These are phyloP conservation scores for Eleutherodactylus coqui DNA, from an alignment of 2,797 vertebrate species.

Conservation along the genomic window DNA sequence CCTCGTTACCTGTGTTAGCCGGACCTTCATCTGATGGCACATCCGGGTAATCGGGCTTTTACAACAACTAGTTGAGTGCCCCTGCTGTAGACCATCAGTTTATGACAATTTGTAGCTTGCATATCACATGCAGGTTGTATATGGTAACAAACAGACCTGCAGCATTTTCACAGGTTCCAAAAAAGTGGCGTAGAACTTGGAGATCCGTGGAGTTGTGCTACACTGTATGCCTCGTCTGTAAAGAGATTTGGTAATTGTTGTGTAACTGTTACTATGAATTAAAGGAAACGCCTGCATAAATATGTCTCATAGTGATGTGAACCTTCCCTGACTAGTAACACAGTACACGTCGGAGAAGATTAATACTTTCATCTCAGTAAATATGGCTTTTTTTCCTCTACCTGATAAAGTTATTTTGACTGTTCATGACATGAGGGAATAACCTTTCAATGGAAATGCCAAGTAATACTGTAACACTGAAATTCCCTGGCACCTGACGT, in stretches of 20 bases:
- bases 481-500: background rate
- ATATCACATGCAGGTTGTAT: too few relatives aligned
- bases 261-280: background rate
- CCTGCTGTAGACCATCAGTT: too few relatives aligned
- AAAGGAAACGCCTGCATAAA: constrained; percentile 7
- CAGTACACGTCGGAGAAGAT: background rate
- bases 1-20: too few relatives aligned
- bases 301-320: background rate
- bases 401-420: constrained; percentile 4
- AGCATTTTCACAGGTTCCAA: background rate
- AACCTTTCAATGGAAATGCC: constrained; percentile 13
- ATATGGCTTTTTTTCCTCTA: background rate
- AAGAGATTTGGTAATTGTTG: background rate
- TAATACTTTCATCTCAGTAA: background rate
- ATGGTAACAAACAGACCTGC: background rate
- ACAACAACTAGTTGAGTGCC: too few relatives aligned
- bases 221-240: background rate
- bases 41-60: too few relatives aligned
- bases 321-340: background rate
- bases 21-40: too few relatives aligned
- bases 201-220: background rate
- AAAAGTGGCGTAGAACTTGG: background rate
- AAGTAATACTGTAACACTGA: background rate
- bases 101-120: too few relatives aligned
- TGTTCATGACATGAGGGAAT: constrained; percentile 1